Conservation (phyloP, 2,888 invertebrate genomes). For the Dryobota labecula region DNA sequence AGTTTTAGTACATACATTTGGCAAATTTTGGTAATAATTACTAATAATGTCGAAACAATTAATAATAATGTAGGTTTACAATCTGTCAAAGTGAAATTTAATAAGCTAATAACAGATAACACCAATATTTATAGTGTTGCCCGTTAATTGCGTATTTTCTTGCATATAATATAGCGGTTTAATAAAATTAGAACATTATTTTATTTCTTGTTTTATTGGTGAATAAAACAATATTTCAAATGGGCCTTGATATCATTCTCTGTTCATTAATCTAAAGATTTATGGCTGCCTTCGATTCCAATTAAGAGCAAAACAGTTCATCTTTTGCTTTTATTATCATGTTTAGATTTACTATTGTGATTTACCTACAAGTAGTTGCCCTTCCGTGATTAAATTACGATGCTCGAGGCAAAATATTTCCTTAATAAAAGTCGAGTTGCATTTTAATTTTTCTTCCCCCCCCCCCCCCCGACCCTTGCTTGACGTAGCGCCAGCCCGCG, state of each 20-base stretch:
- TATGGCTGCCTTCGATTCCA: slow-evolving; percentile 38
- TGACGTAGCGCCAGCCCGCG: no score
- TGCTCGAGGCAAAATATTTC: slow-evolving; percentile 9
- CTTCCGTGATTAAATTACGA: slow-evolving; percentile 20
- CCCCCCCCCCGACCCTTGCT: no score
- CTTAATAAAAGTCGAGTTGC: neutral
- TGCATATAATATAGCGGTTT: slow-evolving; percentile 39
- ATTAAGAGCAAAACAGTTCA: slow-evolving; percentile 47
- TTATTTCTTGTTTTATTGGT: slow-evolving; percentile 53
- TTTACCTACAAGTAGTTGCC: slow-evolving; percentile 10
- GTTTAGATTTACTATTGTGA: slow-evolving; percentile 33
- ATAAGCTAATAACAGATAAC: slow-evolving; percentile 61
- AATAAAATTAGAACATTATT: slow-evolving; percentile 60
- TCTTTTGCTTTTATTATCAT: slow-evolving; percentile 34
- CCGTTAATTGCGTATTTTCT: slow-evolving; percentile 39
- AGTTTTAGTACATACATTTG: no score
- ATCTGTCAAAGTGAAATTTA: slow-evolving; percentile 60
- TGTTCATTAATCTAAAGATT: slow-evolving; percentile 53
- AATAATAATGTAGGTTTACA: slow-evolving; percentile 55
- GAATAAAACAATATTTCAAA: slow-evolving; percentile 58
- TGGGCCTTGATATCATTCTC: slow-evolving; percentile 46
- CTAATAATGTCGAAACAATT: no score
- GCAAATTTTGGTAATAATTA: no score
- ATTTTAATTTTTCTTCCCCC: neutral
- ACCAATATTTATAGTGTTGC: slow-evolving; percentile 55